A percentile compares a stretch with the other conserved stretches of the same genome.
Conservation (phyloP, 2,888 invertebrate genomes). For the Philereme transversata region DNA sequence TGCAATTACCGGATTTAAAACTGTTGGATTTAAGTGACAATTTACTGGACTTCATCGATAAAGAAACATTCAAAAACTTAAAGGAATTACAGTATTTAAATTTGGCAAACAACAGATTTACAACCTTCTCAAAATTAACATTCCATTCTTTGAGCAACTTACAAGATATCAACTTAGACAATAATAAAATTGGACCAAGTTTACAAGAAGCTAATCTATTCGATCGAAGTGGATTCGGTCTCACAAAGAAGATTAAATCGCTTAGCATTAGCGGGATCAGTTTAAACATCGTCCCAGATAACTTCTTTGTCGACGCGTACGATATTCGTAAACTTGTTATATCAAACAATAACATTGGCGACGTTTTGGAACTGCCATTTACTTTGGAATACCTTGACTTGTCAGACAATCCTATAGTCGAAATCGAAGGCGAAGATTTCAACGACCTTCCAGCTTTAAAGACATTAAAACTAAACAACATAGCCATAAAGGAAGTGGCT, state of each 20-base stretch:
- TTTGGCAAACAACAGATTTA: slow-evolving; percentile 71
- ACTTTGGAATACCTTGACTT: slow-evolving; percentile 84
- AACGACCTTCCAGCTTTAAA: slow-evolving; percentile 77
- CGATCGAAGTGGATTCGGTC: slow-evolving; percentile 64
- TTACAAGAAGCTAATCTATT: slow-evolving; percentile 63
- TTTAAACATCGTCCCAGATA: slow-evolving; percentile 59
- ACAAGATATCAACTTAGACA: slow-evolving; percentile 69
- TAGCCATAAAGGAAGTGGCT: slow-evolving; percentile 78
- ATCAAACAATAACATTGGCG: slow-evolving; percentile 80
- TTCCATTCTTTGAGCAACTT: slow-evolving; percentile 68
- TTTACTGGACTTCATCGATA: slow-evolving; percentile 60
- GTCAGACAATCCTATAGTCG: slow-evolving; percentile 83
- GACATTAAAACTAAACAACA: slow-evolving; percentile 81
- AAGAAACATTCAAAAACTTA: slow-evolving; percentile 63
- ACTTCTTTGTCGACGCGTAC: slow-evolving; percentile 72
- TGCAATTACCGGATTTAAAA: slow-evolving; percentile 62
- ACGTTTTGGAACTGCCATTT: slow-evolving; percentile 82
- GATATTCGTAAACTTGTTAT: slow-evolving; percentile 73
- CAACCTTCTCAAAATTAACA: slow-evolving; percentile 60
- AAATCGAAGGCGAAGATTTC: slow-evolving; percentile 77
- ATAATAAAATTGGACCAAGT: slow-evolving; percentile 68
- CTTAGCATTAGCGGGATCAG: slow-evolving; percentile 65
- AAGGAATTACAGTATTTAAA: slow-evolving; percentile 71
- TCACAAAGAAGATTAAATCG: slow-evolving; percentile 61
- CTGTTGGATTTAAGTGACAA: slow-evolving; percentile 73